Percentiles rank a stretch among this genome's conserved stretches.
These are phyloP conservation scores for Odontocolon sp. DNA, from an alignment of 2,888 invertebrate genomes.

Conservation along the genomic window DNA sequence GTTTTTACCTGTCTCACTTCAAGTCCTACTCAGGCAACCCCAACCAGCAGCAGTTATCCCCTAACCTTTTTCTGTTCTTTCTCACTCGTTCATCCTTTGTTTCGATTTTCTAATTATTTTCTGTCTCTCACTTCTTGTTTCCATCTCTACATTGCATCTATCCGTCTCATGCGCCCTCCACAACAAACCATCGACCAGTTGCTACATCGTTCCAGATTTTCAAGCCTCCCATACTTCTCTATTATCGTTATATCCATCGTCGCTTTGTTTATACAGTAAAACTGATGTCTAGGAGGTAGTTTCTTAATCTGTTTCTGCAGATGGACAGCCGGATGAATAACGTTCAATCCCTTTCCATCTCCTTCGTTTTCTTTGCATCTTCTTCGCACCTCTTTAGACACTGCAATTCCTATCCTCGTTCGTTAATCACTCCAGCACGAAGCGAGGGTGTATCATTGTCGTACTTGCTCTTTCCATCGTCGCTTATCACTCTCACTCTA, in stretches of 20 bases:
- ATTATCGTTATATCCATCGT: neutral
- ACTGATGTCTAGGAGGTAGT: conserved; percentile 12
- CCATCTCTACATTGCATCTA: neutral
- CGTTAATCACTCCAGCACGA: conserved; percentile 55
- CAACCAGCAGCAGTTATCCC: neutral
- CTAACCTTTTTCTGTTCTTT: neutral
- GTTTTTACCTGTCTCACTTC: conserved; percentile 1
- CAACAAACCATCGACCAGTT: conserved; percentile 45
- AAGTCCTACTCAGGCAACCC: neutral
- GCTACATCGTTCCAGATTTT: conserved; percentile 19
- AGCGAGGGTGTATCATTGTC: conserved; percentile 50
- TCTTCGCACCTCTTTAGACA: neutral
- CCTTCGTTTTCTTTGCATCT: neutral
- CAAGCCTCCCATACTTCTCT: neutral
- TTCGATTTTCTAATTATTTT: conserved; percentile 59
- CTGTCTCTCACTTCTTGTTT: conserved; percentile 20
- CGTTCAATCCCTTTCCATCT: conserved; percentile 31
- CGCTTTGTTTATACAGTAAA: conserved; percentile 44
- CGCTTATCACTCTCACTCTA: conserved; percentile 61
- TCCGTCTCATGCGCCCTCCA: neutral
- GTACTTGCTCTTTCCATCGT: conserved; percentile 64
- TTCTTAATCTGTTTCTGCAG: conserved; percentile 33
- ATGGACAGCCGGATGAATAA: conserved; percentile 45
- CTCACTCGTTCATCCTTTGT: conserved; percentile 21
- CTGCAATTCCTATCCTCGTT: conserved; percentile 27